Conservation (phyloP, 1,140 invertebrate genomes). For the Bombus pascuorum region DNA sequence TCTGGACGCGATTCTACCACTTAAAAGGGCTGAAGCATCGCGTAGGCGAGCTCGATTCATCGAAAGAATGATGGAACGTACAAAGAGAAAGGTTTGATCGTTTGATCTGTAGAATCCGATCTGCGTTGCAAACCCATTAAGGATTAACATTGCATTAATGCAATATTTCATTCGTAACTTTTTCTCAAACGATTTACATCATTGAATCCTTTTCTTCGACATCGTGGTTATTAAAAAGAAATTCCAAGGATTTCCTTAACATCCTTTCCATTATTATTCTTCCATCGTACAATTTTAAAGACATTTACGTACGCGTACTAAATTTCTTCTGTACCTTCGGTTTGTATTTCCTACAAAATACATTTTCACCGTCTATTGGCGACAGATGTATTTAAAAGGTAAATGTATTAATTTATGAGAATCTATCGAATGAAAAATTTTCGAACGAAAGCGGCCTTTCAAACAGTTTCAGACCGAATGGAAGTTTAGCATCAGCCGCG, state of each 20-base stretch:
- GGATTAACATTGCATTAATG: not conserved
- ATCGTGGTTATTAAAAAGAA: no score
- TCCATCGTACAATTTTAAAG: no score
- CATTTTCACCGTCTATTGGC: no score
- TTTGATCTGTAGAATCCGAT: not conserved
- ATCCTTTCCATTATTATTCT: no score
- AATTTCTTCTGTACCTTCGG: no score
- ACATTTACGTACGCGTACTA: no score
- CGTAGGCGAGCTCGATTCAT: constrained; percentile 49
- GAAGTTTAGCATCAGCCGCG: not conserved
- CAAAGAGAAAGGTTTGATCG: constrained; percentile 9
- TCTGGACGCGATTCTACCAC: constrained; percentile 51
- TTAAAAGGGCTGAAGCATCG: constrained; percentile 51
- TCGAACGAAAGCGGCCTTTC: not conserved
- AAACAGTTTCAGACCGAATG: not conserved
- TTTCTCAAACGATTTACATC: no score
- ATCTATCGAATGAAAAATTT: not conserved
- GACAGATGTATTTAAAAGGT: no score
- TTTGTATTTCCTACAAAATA: no score
- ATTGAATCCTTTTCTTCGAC: no score
- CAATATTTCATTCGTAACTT: no score
- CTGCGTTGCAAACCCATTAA: not conserved
- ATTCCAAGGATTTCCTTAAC: no score
- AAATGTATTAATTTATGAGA: not conserved
- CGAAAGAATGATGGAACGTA: constrained; percentile 36